Base-by-base conservation (phyloP, 2,888 invertebrate genomes). In the Oscheius myriophilus region DNA sequence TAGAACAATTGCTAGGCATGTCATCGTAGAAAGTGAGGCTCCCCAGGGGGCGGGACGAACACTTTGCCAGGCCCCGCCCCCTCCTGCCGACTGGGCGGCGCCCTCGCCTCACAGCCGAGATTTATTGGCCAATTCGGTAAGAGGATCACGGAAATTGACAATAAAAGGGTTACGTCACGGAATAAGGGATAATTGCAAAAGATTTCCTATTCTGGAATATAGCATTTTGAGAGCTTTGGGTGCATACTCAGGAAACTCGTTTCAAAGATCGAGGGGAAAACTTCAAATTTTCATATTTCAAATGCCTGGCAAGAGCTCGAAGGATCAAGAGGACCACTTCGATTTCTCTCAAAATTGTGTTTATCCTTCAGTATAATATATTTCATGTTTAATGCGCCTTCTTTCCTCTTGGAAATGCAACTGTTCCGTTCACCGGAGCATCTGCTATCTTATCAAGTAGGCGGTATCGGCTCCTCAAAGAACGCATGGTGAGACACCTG, bases 1-100 rank as follows among this genome's bases (percentile, higher is more conserved):
- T 26, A 79, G 69, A 23, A 79, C 75, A 25, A 79, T 71, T 33
- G 79, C 79, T 14, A 79, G 62, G 39, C 72, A 73, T 25, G 75
- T 58, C 75, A 75, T 75, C 33, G 25, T 43, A 1, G 41, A 49
- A 25, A 46, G 25, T 45, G 45, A 25, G 45, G 45, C 21, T 42
- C 21, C 33, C 41, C 3, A 42, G 61, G 21, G 57, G 57, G 57
- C 57, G 57, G 57, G 45, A 33, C 46, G n/a, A 46, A 18, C 39
- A 14, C 21, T 21, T 21, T 12, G 41, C 23, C 12, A n/a, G 33
- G 41, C 52, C 21, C 63, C 39, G 23, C 39, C 52, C 33, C 52
- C 39, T 33, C 14, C 52, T 11, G 12, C 12, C 61, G 23, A 45
- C 21, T n/a, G 7, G 53, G 63, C 41, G 53, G 52, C 16, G 16